Evolutionary conservation across 2,113 vertebrate species (phyloP).

Genomic region (Chaenocephalus aceratus): DNA sequence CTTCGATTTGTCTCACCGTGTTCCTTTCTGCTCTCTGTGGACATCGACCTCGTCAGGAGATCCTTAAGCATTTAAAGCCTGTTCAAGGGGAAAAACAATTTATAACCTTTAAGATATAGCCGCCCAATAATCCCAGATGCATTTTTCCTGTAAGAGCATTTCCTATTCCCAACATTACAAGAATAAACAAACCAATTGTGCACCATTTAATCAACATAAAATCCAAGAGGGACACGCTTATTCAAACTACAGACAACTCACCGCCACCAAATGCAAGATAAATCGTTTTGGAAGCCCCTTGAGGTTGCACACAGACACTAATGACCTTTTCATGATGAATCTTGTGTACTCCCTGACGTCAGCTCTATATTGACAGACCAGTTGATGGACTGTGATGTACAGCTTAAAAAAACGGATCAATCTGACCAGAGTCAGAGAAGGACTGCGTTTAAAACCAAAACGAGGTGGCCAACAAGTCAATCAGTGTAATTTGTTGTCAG

Average conservation of each 20-base stretch:
- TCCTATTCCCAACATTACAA: neutral
- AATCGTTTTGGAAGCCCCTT: neutral
- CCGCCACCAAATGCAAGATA: neutral
- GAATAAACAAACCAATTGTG: neutral
- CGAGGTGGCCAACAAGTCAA: neutral
- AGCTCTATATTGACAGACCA: slow-evolving; percentile 22
- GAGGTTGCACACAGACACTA: slow-evolving; percentile 28
- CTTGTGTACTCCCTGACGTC: slow-evolving; percentile 43
- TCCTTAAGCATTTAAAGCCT: slow-evolving; percentile 3
- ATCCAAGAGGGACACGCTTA: neutral
- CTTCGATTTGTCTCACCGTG: slow-evolving; percentile 13
- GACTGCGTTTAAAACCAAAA: neutral
- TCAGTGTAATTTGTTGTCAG: neutral
- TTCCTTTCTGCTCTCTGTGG: slow-evolving; percentile 7
- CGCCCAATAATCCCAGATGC: neutral
- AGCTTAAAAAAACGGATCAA: slow-evolving; percentile 22
- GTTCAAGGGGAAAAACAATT: neutral
- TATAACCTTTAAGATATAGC: neutral
- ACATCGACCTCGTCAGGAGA: neutral
- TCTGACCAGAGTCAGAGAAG: slow-evolving; percentile 8
- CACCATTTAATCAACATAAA: neutral
- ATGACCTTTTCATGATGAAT: slow-evolving; percentile 57
- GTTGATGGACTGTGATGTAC: slow-evolving; percentile 25
- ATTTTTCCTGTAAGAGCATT: neutral
- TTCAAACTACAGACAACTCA: neutral